A percentile compares a stretch with the other conserved stretches of the same genome.
Evolutionary conservation across 2,113 vertebrate species (phyloP).

Genomic region (Prolemur simus): DNA sequence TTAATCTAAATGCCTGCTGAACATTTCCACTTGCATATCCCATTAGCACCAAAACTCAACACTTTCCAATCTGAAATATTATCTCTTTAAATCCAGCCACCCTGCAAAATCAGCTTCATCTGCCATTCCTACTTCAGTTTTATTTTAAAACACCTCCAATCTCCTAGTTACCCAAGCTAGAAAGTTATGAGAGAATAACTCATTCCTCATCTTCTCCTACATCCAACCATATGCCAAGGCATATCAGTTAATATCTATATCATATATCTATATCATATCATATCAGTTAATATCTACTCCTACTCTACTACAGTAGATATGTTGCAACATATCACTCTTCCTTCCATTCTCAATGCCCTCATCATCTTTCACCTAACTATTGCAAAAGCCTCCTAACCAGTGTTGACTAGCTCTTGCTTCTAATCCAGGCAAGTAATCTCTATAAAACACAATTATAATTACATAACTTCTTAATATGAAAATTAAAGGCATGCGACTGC

Average conservation of each 20-base stretch:
- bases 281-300: not conserved
- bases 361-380: constrained; percentile 57
- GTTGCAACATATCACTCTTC: not conserved
- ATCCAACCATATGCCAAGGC: not conserved
- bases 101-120: not conserved
- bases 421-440: constrained; percentile 27
- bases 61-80: constrained; percentile 22
- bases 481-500: not conserved
- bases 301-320: not conserved
- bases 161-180: not conserved
- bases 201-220: not conserved
- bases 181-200: constrained; percentile 9
- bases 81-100: not conserved
- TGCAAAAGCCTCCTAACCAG: constrained; percentile 19
- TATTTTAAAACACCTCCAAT: not conserved
- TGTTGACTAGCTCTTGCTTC: not conserved
- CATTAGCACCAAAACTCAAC: not conserved
- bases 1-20: not conserved
- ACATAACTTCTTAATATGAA: constrained; percentile 39
- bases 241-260: not conserved
- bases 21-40: not conserved
- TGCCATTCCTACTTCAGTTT: constrained; percentile 22
- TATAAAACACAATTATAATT: constrained; percentile 15
- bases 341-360: not conserved
- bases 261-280: too few species aligned